Base-by-base conservation (phyloP, 2,797 vertebrate genomes). In the Atherinosoma microstoma region DNA sequence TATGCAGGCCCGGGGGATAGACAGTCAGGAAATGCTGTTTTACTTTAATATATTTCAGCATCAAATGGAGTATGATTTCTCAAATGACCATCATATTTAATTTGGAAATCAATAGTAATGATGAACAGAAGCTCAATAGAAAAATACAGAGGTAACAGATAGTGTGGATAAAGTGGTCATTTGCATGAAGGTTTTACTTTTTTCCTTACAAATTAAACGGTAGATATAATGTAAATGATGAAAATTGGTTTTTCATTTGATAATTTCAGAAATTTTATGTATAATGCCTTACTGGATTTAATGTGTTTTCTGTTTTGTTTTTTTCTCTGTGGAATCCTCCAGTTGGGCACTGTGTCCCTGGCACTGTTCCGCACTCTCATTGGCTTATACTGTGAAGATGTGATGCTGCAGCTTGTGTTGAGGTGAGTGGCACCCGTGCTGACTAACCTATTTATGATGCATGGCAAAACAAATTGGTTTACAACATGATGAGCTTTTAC, bases 281-380 rank as follows among this genome's bases (percentile, higher is more conserved):
- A 30, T 20, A 57, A 20, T 9, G 8, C 29, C 16, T 57, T 5
- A 54, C 13, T 24, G 29, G 24, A 56, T 56, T 29, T 47, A n/a
- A 47, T 47, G 42, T 47, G 18, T 51, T 32, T 64, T 38, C 7
- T 34, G 24, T 27, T 27, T 22, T 6, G 47, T 51, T 76, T 27
- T 67, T 42, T 73, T 65, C 60, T 91, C 45, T 84, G 0, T 70
- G 64, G 1, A 8, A 20, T 12, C 38, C 71, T 77, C 6, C 82
- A 99, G 98, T 90, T 99, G 82, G 99, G 98, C 80, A 97, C 96
- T 1, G 97, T 99, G 76, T 99, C 98, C 15, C 91, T 99, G 90
- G 97, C 97, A 0, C 93, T 99, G 64, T 99, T 99, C 92, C 96
- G 95, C 90, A 98, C 98, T 0, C 96, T 99, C 64, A 98, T 99